Conservation (phyloP, 2,797 vertebrate genomes). For the Sciaenops ocellatus region DNA sequence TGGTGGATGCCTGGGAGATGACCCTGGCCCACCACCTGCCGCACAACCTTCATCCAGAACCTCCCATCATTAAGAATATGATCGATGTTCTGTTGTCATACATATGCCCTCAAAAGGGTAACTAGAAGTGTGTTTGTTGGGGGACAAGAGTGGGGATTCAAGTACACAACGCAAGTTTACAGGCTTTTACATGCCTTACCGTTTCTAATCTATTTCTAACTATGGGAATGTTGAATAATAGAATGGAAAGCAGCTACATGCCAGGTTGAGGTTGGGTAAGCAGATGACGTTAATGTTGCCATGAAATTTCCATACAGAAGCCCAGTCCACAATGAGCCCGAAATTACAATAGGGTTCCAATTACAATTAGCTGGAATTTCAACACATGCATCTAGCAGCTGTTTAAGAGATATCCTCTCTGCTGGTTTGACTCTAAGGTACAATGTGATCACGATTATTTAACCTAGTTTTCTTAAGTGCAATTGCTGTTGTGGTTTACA, state of each 20-base stretch:
- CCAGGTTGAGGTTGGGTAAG: too few species aligned
- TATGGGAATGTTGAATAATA: too few species aligned
- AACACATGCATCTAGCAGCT: not conserved
- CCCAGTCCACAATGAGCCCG: too few species aligned
- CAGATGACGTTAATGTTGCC: too few species aligned
- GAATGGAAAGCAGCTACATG: too few species aligned
- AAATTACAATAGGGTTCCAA: too few species aligned
- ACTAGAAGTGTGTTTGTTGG: not conserved
- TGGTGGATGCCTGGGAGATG: slow-evolving; percentile 97
- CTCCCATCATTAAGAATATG: slow-evolving; percentile 92
- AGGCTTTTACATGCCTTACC: not conserved
- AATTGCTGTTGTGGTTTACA: too few species aligned
- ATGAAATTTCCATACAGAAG: too few species aligned
- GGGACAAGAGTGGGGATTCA: not conserved
- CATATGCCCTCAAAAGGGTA: slow-evolving; percentile 81
- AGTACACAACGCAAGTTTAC: not conserved
- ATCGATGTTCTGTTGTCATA: slow-evolving; percentile 90
- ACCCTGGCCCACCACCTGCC: slow-evolving; percentile 90
- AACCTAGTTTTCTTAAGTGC: not conserved
- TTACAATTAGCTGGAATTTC: too few species aligned
- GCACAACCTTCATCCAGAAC: slow-evolving; percentile 90
- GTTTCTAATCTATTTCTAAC: too few species aligned
- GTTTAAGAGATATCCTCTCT: not conserved
- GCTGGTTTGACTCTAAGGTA: not conserved
- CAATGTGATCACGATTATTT: not conserved